A percentile compares a stretch with the other conserved stretches of the same genome.
Evolutionary conservation across 2,797 vertebrate species (phyloP).

Genomic region (Cheirogaleus major): DNA sequence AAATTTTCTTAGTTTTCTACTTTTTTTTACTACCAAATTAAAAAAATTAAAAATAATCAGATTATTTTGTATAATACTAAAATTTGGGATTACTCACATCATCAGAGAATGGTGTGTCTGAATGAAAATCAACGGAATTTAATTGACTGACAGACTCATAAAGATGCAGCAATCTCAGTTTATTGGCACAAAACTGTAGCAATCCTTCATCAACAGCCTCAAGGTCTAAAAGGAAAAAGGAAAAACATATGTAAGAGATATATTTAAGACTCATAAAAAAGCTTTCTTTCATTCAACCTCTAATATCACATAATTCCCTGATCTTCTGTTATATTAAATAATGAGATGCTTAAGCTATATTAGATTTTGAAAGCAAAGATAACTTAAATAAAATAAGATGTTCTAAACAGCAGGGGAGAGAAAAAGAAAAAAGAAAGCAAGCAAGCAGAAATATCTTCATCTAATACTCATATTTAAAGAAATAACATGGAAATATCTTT

Average conservation of each 20-base stretch:
- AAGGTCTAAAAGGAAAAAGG: conserved; percentile 85
- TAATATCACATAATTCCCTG: not conserved
- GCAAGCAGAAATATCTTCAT: not conserved
- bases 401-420: not conserved
- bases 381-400: not conserved
- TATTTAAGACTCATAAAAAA: not conserved
- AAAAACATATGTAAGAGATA: conserved; percentile 47
- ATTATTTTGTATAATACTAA: not conserved
- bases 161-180: conserved; percentile 93
- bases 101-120: conserved; percentile 76
- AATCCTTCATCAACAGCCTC: conserved; percentile 92
- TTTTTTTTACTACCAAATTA: not conserved
- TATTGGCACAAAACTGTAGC: conserved; percentile 92
- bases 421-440: not conserved
- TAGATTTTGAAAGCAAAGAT: conserved; percentile 13
- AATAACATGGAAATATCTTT: not conserved
- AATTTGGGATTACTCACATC: conserved; percentile 84
- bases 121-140: conserved; percentile 82
- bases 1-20: not conserved
- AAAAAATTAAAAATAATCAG: conserved; percentile 1
- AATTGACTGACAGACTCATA: conserved; percentile 92
- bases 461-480: not conserved
- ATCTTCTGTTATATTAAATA: not conserved
- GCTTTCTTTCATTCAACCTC: not conserved
- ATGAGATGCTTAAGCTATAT: not conserved